These are phyloP conservation scores for Blera fallax DNA, from an alignment of 2,888 invertebrate species.

Conservation along the genomic window DNA sequence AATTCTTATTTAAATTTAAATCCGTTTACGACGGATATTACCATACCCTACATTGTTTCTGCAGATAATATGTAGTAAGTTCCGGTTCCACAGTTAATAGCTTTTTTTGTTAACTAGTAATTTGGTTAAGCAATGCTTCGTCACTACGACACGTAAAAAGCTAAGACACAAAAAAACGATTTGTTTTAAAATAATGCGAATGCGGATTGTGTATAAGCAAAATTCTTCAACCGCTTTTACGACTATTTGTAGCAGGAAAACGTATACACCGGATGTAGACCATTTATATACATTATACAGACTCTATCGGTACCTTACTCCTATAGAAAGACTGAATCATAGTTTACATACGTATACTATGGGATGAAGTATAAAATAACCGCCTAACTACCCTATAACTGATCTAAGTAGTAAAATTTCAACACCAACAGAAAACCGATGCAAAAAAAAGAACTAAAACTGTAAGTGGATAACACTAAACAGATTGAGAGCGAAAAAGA, in stretches of 20 bases:
- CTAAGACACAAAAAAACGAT: too few relatives aligned
- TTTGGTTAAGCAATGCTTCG: too few relatives aligned
- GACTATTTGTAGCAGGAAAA: not conserved
- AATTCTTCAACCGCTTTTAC: not conserved
- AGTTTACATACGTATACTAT: not conserved
- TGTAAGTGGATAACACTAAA: slow-evolving; percentile 1
- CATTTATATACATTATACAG: not conserved
- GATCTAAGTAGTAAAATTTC: not conserved
- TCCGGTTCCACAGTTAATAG: too few relatives aligned
- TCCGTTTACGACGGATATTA: not conserved
- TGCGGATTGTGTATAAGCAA: not conserved
- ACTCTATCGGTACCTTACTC: not conserved
- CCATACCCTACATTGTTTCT: too few relatives aligned
- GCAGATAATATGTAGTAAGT: too few relatives aligned
- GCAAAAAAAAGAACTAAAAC: not conserved
- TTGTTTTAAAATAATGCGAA: not conserved
- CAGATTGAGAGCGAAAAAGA: slow-evolving; percentile 39
- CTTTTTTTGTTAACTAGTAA: too few relatives aligned
- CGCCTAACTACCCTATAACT: not conserved
- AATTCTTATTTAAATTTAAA: not conserved
- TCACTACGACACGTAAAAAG: too few relatives aligned
- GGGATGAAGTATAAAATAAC: not conserved
- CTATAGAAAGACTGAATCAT: not conserved
- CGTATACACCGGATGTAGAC: not conserved
- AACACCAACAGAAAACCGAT: slow-evolving; percentile 1